Base-by-base conservation (phyloP, 2,113 vertebrate genomes). In the Phoxinus phoxinus region DNA sequence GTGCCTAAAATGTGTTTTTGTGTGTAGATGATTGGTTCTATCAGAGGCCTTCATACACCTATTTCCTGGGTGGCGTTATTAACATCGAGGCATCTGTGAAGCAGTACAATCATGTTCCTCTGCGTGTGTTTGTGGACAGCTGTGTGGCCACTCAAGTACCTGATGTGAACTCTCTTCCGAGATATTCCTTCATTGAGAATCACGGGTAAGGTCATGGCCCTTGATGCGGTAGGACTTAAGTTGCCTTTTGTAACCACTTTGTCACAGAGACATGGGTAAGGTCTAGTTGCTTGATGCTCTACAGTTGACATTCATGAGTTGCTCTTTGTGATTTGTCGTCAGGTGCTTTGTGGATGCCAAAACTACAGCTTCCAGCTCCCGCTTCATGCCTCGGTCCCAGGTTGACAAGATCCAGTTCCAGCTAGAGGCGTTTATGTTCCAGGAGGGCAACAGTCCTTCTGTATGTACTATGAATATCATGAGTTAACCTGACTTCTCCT, bases 351-450 rank as follows among this genome's bases (percentile, higher is more conserved):
- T 89, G 19, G 92, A 92, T 84, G 86, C 90, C 69, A 91, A 91
- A 86, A 58, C 90, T 48, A 92, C 90, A 0, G 89, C 85, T 15
- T 93, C 93, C 83, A 59, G n/a, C 75, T 93, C 92, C 12, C 77
- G 1, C 2, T 93, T 93, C 79, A 82, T 93, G 56, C 88, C 90
- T 73, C 90, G 81, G 6, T 11, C 85, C 27, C 86, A 79, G 30
- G 84, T 86, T 0, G 86, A 91, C 81, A 85, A 10, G 3, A 73
- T 94, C 9, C 88, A 65, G 65, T 92, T 94, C 85, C 81, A 93
- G 84, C 3, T 93, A n/a, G 92, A 94, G 86, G 90, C 90, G 0
- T 94, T 94, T 79, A 86, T 44, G 87, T 93, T 93, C 81, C 87
- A 92, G 81, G 87, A 91, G 4, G 84, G 90, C 7, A 0, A 59